Conservation (phyloP, 2,113 vertebrate genomes). For the Dipodomys stephensi region DNA sequence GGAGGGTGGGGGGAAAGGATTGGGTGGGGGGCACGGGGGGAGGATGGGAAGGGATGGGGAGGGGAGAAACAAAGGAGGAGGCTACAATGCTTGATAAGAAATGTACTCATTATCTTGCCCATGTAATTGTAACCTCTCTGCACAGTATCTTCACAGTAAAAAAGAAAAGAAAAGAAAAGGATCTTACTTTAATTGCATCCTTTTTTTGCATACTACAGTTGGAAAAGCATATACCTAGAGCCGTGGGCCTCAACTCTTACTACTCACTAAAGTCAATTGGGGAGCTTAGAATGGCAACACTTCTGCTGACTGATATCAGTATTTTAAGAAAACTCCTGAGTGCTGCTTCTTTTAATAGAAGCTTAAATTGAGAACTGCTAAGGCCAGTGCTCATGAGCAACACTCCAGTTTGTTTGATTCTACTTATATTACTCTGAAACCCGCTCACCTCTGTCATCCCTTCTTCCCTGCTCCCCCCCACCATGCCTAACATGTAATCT, state of each 20-base stretch:
- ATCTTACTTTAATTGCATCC: neutral
- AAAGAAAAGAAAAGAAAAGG: too few species aligned
- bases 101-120: too few species aligned
- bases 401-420: neutral
- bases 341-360: neutral
- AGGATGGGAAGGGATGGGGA: too few species aligned
- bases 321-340: neutral
- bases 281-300: neutral
- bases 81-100: too few species aligned
- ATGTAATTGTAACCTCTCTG: too few species aligned
- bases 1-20: too few species aligned
- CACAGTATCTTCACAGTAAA: too few species aligned
- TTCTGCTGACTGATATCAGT: neutral
- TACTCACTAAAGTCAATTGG: neutral
- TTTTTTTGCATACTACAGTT: neutral
- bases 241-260: neutral
- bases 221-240: neutral
- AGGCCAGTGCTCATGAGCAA: neutral
- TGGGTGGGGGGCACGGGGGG: too few species aligned
- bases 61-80: too few species aligned
- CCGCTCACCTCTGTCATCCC: neutral
- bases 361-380: neutral
- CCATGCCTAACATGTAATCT: too few species aligned
- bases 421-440: neutral
- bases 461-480: neutral